Evolutionary conservation across 2,888 invertebrate genomes (phyloP), one percentile per base, ranked within the genome.

Genomic region (Sarcophaga subvicina): DNA sequence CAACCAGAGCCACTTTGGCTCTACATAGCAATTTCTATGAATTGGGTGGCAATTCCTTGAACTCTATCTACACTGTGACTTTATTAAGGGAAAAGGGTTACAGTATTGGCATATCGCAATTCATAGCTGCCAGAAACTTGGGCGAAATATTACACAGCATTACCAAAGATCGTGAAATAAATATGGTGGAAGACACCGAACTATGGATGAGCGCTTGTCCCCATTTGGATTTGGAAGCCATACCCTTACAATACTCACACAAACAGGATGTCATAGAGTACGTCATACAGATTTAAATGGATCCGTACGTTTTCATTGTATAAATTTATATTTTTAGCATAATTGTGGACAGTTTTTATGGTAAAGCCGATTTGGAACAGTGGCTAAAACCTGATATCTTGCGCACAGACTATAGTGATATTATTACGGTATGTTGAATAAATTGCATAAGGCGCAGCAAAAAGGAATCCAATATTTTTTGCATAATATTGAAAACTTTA

Each of bases 21-120:
- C 91, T 95, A 0, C 93, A 95, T 22, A 95, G 96, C 0, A 97
- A 97, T 89, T 98, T 98, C 93, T 98, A 96, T 91, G 96, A 97
- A 89, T 94, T 98, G 63, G 98, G 98, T 2, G 98, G 98, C 14
- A 97, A 98, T 91, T 98, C 98, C 0, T 94, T 98, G 25, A 98
- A 98, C 92, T 97, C 98, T 0, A 96, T 98, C 83, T 96, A 95
- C 89, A 97, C 97, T 0, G 97, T 98, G 8, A 96, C 97, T 0
- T 95, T 95, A 90, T 92, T 98, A 72, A 94, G 96, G 69, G 97
- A 97, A 80, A 95, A 95, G 90, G 97, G 97, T 14, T 97, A 96
- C 91, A 95, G 95, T 89, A 96, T 98, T 89, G 95, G 97, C 95
- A 97, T 98, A 88, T 96, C 96, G 3, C 97, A 97, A 90, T 98